Percentiles rank a stretch among this genome's conserved stretches.
Conservation (phyloP, 2,888 invertebrate species). For the Plagiodera versicolora region DNA sequence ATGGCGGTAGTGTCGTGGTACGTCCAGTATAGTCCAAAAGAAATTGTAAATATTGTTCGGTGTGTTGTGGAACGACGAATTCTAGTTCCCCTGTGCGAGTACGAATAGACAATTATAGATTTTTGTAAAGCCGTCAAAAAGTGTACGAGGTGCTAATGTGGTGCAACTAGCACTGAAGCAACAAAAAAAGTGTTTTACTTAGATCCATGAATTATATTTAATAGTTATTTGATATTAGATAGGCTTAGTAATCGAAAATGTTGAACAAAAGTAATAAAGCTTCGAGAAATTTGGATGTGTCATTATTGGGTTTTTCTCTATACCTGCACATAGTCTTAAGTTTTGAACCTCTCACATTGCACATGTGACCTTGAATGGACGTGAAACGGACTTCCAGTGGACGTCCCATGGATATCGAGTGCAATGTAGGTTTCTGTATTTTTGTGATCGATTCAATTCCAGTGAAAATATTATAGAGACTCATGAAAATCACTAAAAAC, state of each 20-base stretch:
- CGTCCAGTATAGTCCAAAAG: no score
- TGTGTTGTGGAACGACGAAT: neutral
- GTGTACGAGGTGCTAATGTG: constrained; percentile 50
- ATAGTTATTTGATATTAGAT: constrained; percentile 57
- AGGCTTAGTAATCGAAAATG: constrained; percentile 57
- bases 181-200: constrained; percentile 41
- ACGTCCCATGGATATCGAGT: no score
- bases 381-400: no score
- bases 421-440: no score
- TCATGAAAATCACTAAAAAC: no score
- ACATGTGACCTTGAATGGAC: no score
- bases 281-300: constrained; percentile 47
- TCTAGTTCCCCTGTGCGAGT: neutral
- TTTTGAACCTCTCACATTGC: no score
- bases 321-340: no score
- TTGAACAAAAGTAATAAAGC: constrained; percentile 57
- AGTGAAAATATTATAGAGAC: no score
- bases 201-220: constrained; percentile 48
- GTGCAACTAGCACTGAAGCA: constrained; percentile 31
- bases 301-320: no score
- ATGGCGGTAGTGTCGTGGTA: neutral
- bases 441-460: no score
- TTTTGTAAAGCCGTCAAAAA: neutral
- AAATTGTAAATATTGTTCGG: constrained; percentile 2
- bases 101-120: neutral